phyloP scores from a whole-genome alignment of 1,140 invertebrate species.

The Caenorhabditis remanei region DNA sequence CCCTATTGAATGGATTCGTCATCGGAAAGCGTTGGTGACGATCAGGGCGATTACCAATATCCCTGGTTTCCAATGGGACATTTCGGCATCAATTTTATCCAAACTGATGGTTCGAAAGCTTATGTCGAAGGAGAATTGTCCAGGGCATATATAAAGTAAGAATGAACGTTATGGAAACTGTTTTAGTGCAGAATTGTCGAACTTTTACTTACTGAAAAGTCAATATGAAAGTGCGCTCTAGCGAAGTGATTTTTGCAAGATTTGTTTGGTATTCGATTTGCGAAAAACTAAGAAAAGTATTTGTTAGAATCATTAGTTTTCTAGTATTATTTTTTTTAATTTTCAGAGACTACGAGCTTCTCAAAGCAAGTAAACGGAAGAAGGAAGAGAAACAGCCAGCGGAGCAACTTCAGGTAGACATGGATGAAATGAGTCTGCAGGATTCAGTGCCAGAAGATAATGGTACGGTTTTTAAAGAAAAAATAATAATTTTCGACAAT shows the following conservation, averaged over 20 bases:
- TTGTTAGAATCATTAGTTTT: too few relatives aligned
- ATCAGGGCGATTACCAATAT: slow-evolving; percentile 28
- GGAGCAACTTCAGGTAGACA: neutral
- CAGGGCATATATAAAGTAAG: slow-evolving; percentile 39
- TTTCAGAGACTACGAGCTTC: slow-evolving; percentile 34
- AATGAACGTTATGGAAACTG: neutral
- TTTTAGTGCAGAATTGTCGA: too few relatives aligned
- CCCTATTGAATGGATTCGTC: neutral
- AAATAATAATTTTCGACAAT: neutral
- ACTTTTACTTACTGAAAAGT: too few relatives aligned
- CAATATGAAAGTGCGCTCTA: neutral
- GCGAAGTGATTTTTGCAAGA: neutral
- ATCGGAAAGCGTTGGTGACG: slow-evolving; percentile 9
- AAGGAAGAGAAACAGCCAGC: neutral
- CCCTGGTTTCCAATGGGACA: slow-evolving; percentile 39
- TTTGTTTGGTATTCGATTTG: neutral
- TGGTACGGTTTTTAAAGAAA: neutral
- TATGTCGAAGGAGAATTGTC: slow-evolving; percentile 7
- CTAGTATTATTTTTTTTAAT: neutral
- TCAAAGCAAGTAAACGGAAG: slow-evolving; percentile 9
- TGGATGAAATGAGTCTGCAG: slow-evolving; percentile 7
- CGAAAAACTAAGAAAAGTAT: neutral
- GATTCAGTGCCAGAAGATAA: neutral
- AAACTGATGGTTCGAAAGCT: slow-evolving; percentile 10
- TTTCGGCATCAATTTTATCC: slow-evolving; percentile 36